A percentile compares a stretch with the other conserved stretches of the same genome.
Conservation (phyloP, 2,113 vertebrate species). For the Rhinogobius similis region DNA sequence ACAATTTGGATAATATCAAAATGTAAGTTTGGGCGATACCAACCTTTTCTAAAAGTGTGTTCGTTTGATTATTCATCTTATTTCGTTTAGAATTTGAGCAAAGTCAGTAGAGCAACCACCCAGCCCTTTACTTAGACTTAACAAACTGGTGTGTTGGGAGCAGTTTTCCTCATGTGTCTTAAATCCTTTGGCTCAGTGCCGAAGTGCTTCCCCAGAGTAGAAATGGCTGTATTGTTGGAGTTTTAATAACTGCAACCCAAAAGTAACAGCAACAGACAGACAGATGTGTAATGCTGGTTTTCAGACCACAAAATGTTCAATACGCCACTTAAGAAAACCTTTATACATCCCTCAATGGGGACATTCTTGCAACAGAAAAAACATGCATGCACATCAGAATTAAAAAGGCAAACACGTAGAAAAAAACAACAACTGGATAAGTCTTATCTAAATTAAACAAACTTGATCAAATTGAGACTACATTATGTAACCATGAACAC, state of each 20-base stretch:
- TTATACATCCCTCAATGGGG: neutral
- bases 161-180: neutral
- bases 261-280: neutral
- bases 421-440: too few relatives aligned
- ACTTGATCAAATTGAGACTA: too few relatives aligned
- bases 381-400: too few relatives aligned
- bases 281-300: neutral
- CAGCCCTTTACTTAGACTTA: neutral
- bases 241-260: neutral
- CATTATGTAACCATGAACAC: too few relatives aligned
- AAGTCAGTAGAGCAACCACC: neutral
- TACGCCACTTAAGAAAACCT: neutral
- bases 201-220: neutral
- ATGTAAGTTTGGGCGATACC: neutral
- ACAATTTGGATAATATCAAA: neutral
- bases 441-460: too few relatives aligned
- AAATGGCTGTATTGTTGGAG: conserved; percentile 1
- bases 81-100: neutral
- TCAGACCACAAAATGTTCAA: neutral
- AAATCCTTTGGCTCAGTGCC: conserved; percentile 5
- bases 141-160: neutral
- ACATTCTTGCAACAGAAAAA: neutral
- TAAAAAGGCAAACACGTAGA: too few relatives aligned
- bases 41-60: neutral
- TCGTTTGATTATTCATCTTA: too few relatives aligned